Evolutionary conservation across 2,888 invertebrate species (phyloP).

Genomic region (Steromphala cineraria): DNA sequence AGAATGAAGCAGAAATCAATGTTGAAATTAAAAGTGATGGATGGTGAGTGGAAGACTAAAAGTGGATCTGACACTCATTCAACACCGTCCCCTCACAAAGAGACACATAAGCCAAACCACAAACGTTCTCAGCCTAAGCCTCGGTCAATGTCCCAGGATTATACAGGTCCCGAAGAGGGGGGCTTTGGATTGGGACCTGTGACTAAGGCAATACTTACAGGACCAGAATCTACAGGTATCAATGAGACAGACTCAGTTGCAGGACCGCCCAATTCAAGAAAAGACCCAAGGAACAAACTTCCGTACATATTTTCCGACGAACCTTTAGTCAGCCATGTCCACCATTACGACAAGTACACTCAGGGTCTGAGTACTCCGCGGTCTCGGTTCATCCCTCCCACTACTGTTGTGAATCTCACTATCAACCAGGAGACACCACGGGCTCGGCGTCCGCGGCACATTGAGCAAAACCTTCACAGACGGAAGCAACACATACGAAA

Average conservation of each 20-base stretch:
- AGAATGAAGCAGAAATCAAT: constrained; percentile 36
- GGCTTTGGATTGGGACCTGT: neutral
- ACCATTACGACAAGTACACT: neutral
- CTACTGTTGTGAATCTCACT: constrained; percentile 9
- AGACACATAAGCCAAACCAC: neutral
- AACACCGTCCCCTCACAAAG: neutral
- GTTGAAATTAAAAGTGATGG: constrained; percentile 31
- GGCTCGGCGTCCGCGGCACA: neutral
- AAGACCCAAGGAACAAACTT: neutral
- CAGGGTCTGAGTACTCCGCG: neutral
- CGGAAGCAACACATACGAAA: neutral
- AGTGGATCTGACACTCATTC: neutral
- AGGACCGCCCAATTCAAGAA: neutral
- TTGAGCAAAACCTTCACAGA: neutral
- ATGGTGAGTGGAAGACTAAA: neutral
- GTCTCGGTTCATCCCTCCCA: neutral
- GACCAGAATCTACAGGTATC: neutral
- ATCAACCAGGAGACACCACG: neutral
- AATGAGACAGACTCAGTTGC: neutral
- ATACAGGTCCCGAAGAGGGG: neutral
- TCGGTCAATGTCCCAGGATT: neutral
- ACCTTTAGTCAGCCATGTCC: neutral
- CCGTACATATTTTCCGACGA: constrained; percentile 10
- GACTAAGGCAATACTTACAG: neutral
- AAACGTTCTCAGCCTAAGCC: neutral